These are phyloP conservation scores for Ptiloglossa arizonensis DNA, from an alignment of 1,140 invertebrate genomes.

Conservation along the genomic window DNA sequence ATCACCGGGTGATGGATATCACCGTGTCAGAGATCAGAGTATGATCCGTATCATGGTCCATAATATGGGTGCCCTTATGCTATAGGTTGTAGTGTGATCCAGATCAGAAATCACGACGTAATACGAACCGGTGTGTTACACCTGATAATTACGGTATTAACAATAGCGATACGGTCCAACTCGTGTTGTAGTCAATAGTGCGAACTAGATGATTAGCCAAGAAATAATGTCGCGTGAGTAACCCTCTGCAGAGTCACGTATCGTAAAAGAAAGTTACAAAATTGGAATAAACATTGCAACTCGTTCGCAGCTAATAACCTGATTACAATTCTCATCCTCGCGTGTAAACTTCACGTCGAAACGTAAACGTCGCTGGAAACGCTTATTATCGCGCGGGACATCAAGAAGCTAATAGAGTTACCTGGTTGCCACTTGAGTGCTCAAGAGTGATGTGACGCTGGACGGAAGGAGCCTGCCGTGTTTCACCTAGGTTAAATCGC, in stretches of 20 bases:
- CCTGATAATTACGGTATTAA: constrained; percentile 14
- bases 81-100: no score
- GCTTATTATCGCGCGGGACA: constrained; percentile 8
- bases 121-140: constrained; percentile 16
- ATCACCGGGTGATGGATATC: constrained; percentile 15
- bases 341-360: background rate
- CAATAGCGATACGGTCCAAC: background rate
- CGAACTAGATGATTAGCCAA: background rate
- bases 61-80: no score
- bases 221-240: background rate
- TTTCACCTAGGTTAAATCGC: background rate
- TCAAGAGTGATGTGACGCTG: constrained; percentile 7
- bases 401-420: constrained; percentile 1
- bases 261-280: no score
- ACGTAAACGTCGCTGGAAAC: background rate
- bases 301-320: background rate
- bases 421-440: background rate
- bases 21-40: constrained; percentile 22
- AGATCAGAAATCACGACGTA: constrained; percentile 17
- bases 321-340: background rate
- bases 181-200: background rate
- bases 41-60: no score
- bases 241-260: no score
- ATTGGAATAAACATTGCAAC: background rate
- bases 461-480: constrained; percentile 1